Conservation (phyloP, 2,888 invertebrate genomes). For the Ectemnius continuus region DNA sequence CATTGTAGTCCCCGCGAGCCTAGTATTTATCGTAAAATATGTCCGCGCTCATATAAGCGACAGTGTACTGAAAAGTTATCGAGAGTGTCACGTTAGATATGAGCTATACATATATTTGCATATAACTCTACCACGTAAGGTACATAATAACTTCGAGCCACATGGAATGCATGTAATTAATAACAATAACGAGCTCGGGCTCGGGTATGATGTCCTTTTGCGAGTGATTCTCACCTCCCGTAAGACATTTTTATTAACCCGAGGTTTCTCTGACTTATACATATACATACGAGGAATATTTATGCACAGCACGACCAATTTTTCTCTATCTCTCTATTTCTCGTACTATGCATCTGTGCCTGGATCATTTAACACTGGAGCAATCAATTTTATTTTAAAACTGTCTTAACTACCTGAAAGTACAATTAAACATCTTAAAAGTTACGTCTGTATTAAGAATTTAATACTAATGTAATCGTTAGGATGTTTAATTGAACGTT, state of each 20-base stretch:
- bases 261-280: conserved; percentile 26
- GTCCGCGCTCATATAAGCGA: conserved; percentile 46
- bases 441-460: no score
- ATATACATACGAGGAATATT: conserved; percentile 44
- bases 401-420: no score
- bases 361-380: no score
- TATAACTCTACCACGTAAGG: conserved; percentile 58
- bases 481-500: no score
- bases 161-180: conserved; percentile 58
- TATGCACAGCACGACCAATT: conserved; percentile 51
- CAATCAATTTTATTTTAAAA: no score
- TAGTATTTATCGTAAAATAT: conserved; percentile 63
- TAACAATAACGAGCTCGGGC: conserved; percentile 14
- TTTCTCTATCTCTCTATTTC: conserved; percentile 14
- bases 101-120: conserved; percentile 48
- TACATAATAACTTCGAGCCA: conserved; percentile 50
- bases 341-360: no score
- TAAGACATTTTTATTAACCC: conserved; percentile 37
- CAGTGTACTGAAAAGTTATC: conserved; percentile 49
- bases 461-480: no score
- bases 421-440: no score
- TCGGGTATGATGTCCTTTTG: conserved; percentile 13
- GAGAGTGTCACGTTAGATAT: conserved; percentile 54
- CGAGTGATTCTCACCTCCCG: conserved; percentile 4
- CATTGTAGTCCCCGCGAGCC: conserved; percentile 6